Evolutionary conservation across 2,888 invertebrate genomes (phyloP), one percentile per base, ranked within the genome.

Genomic region (Eupithecia vulgata): DNA sequence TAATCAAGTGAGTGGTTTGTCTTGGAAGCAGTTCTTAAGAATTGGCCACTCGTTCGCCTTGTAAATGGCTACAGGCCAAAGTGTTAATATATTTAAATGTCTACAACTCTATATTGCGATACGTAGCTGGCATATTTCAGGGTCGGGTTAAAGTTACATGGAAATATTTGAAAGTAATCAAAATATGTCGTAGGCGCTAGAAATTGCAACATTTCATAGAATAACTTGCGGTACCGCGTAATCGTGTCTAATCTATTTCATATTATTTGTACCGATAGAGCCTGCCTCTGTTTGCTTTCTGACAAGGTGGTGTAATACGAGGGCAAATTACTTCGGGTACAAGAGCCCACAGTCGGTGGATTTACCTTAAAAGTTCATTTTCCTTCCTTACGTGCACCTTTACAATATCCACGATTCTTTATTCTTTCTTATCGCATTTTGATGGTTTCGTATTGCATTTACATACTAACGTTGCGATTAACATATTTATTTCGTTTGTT

Each of bases 31-130:
- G 87, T 86, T 83, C 79, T 76, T 79, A 81, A 80, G 86, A 85
- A 86, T 88, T 88, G 85, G 87, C 87, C 87, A 84, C 86, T 87
- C 79, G 93, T 89, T 91, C 87, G 87, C 94, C 93, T 93, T 93
- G 93, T 84, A 80, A 83, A 83, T 82, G 84, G 80, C 82, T 86
- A 86, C 85, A 81, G 81, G 82, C 87, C 84, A 84, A 82, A 84
- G 84, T 84, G 84, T 85, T 87, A 88, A 89, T 89, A 83, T 87
- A 90, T 90, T 90, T 86, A 85, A 90, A 90, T 90, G 84, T 85
- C 85, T 81, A 88, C 88, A 87, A 84, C 85, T 84, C 76, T 42
- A 76, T 84, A 83, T 86, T 83, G 87, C 87, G 87, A 88, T 88
- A 87, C 85, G 85, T 87, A 88, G 84, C 81, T 82, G 71, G 74